These are phyloP conservation scores for Silvanus unidentatus DNA, from an alignment of 2,888 invertebrate genomes.

Conservation along the genomic window DNA sequence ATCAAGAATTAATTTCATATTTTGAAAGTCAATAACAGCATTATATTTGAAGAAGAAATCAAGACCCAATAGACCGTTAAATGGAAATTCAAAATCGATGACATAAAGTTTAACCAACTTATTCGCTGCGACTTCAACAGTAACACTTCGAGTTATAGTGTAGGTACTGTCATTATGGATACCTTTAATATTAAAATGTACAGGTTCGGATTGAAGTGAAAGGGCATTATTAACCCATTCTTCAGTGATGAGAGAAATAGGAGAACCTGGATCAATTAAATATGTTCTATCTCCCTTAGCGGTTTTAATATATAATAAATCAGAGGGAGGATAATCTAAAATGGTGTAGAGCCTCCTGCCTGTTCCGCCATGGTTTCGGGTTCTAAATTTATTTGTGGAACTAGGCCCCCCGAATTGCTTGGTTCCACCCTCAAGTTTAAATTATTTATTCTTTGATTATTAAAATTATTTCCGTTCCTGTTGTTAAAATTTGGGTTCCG, in stretches of 20 bases:
- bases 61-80: background rate
- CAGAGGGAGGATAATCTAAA: background rate
- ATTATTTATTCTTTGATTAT: background rate
- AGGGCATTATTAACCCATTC: background rate
- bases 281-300: background rate
- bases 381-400: background rate
- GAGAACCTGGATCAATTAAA: background rate
- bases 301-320: constrained; percentile 1
- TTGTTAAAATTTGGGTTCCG: background rate
- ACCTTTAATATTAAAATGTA: background rate
- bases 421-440: background rate
- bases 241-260: background rate
- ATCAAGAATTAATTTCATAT: background rate
- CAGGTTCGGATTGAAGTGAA: too few species aligned
- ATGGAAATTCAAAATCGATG: background rate
- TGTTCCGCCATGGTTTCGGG: background rate
- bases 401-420: background rate
- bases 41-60: background rate
- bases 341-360: background rate
- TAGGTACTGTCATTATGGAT: background rate
- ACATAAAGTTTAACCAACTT: background rate
- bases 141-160: too few species aligned
- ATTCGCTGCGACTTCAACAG: too few species aligned
- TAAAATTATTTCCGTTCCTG: background rate
- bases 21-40: background rate